phyloP scores from a whole-genome alignment of 2,888 invertebrate species.

The Therioaphis trifolii region DNA sequence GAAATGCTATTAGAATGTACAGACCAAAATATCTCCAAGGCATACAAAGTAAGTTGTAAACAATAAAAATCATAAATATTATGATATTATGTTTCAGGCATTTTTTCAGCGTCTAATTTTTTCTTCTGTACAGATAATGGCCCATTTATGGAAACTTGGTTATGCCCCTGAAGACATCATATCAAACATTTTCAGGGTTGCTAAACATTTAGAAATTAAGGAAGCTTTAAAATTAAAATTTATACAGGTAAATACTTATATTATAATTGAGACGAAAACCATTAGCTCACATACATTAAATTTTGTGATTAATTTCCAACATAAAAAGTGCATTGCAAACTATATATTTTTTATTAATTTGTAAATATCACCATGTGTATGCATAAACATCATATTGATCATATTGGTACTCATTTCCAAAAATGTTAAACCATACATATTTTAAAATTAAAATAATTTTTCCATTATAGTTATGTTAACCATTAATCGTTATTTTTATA shows the following conservation, averaged over 20 bases:
- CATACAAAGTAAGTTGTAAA: conserved; percentile 75
- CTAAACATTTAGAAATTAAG: conserved; percentile 84
- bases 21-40: conserved; percentile 83
- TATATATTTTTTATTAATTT: too few relatives aligned
- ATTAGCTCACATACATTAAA: too few relatives aligned
- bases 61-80: too few relatives aligned
- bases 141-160: conserved; percentile 91
- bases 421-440: too few relatives aligned
- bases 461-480: too few relatives aligned
- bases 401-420: too few relatives aligned
- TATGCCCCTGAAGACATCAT: conserved; percentile 98
- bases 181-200: conserved; percentile 92
- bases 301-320: too few relatives aligned
- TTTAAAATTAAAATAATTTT: too few relatives aligned
- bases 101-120: neutral
- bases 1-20: conserved; percentile 89
- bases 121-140: conserved; percentile 74
- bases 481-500: too few relatives aligned
- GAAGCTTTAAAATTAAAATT: conserved; percentile 87
- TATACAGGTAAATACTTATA: conserved; percentile 75
- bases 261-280: neutral
- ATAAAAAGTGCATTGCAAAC: too few relatives aligned
- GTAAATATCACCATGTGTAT: too few relatives aligned
- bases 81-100: neutral
- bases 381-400: too few relatives aligned